Evolutionary conservation across 2,888 invertebrate genomes (phyloP), one percentile per base, ranked within the genome.

Genomic region (Euphydryas editha): DNA sequence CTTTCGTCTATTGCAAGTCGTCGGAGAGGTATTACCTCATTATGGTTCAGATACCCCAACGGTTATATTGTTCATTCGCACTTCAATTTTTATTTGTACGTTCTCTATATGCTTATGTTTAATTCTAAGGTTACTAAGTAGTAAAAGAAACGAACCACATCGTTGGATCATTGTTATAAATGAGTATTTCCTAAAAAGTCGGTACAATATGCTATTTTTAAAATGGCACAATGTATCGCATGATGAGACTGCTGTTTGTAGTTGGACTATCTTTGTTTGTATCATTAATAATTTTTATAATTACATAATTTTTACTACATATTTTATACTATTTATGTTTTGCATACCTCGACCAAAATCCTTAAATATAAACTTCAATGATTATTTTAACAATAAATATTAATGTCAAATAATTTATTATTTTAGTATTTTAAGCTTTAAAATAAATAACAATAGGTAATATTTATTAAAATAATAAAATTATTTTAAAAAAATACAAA

Each of bases 51-150:
- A 79, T 2, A 62, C 75, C 0, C 88, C 88, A 0, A 72, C 62
- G 0, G 70, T 88, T 36, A n/a, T 87, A 8, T 58, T 78, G 0
- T 87, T 81, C 51, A 77, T 80, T 10, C 73, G 79, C 1, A 73
- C 74, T 0, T 87, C 85, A 0, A 21, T 81, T 15, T n/a, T 82
- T 46, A 57, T 83, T 20, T 81, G 79, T 0, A 17, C 70, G 0
- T 15, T 77, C 15, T 65, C 76, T 1, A 18, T 82, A 2, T 15
- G 79, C 8, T 30, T 80, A 0, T 78, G 81, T 1, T 72, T 83
- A 2, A 4, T 72, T 18, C 69, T 86, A 42, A 71, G 61, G 42
- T 65, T 55, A 20, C 20, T 86, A 10, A 54, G n/a, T 37, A 73
- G 75, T 24, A 76, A 66, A 10, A 75, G 55, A 24, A 65, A 58